A percentile compares a stretch with the other conserved stretches of the same genome.
These are phyloP conservation scores for Periophthalmus magnuspinnatus DNA, from an alignment of 2,797 vertebrate species.

Conservation along the genomic window DNA sequence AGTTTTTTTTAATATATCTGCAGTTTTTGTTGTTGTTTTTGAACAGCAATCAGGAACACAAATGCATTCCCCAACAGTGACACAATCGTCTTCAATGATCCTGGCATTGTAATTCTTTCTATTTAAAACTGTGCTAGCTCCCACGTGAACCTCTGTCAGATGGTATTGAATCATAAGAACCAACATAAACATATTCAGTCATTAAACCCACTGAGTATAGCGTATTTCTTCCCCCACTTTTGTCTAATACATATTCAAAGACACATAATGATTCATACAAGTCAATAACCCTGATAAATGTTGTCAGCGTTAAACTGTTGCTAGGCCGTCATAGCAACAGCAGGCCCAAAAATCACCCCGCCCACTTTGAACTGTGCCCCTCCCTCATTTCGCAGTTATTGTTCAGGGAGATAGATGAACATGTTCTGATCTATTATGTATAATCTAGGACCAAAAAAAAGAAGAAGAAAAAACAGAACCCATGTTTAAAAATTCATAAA, in stretches of 20 bases:
- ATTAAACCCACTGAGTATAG: neutral
- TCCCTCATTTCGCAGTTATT: neutral
- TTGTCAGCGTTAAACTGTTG: conserved; percentile 8
- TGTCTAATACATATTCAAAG: conserved; percentile 10
- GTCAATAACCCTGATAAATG: conserved; percentile 19
- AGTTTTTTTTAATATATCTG: neutral
- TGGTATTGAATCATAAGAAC: neutral
- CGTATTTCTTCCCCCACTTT: conserved; percentile 6
- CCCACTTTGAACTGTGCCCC: neutral
- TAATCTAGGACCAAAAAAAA: neutral
- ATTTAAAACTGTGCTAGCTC: conserved; percentile 3
- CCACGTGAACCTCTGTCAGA: neutral
- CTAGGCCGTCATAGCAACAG: neutral
- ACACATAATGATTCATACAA: neutral
- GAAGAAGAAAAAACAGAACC: neutral
- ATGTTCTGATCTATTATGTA: neutral
- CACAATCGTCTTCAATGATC: neutral
- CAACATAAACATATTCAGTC: neutral
- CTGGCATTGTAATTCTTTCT: neutral
- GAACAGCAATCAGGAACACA: neutral
- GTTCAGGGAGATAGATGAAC: neutral
- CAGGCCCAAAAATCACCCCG: neutral
- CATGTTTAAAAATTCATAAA: neutral
- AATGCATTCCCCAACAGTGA: neutral
- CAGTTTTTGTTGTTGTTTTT: neutral